These are phyloP conservation scores for Stylophora pistillata DNA, from an alignment of 64 coral and sea anemone species.

Conservation along the genomic window DNA sequence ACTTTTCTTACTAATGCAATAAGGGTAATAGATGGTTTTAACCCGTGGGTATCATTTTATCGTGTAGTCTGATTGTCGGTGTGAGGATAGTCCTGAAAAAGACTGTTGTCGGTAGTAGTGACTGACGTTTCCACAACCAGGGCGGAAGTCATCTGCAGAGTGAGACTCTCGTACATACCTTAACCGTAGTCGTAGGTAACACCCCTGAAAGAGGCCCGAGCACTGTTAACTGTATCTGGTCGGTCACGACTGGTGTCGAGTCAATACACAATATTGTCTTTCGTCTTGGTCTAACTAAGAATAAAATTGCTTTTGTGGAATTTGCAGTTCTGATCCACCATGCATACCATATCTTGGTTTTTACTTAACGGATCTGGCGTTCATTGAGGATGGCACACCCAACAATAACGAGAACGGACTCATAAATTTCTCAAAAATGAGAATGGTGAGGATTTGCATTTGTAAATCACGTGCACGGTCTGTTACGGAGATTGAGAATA, in stretches of 20 bases:
- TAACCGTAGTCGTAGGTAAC: too few species aligned
- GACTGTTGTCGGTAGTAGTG: too few species aligned
- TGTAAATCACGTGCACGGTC: not conserved
- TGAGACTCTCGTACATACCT: too few species aligned
- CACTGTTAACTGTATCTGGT: too few species aligned
- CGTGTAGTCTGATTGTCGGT: too few species aligned
- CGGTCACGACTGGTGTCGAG: not conserved
- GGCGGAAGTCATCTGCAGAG: too few species aligned
- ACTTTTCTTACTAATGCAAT: not conserved
- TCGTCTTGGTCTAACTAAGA: not conserved
- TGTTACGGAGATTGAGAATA: not conserved
- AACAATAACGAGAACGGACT: slow-evolving; percentile 84
- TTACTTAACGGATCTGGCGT: slow-evolving; percentile 87
- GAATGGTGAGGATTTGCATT: slow-evolving; percentile 73
- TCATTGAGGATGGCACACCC: slow-evolving; percentile 95
- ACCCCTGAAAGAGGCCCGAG: too few species aligned
- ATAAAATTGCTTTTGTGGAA: not conserved
- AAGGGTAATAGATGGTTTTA: not conserved
- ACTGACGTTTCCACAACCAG: too few species aligned
- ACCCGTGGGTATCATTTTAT: too few species aligned
- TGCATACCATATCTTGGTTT: slow-evolving; percentile 97
- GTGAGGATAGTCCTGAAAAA: too few species aligned
- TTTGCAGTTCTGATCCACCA: slow-evolving; percentile 82
- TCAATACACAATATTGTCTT: not conserved
- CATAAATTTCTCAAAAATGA: slow-evolving; percentile 99